Base-by-base conservation (phyloP, 2,113 vertebrate species). In the Prinia subflava region DNA sequence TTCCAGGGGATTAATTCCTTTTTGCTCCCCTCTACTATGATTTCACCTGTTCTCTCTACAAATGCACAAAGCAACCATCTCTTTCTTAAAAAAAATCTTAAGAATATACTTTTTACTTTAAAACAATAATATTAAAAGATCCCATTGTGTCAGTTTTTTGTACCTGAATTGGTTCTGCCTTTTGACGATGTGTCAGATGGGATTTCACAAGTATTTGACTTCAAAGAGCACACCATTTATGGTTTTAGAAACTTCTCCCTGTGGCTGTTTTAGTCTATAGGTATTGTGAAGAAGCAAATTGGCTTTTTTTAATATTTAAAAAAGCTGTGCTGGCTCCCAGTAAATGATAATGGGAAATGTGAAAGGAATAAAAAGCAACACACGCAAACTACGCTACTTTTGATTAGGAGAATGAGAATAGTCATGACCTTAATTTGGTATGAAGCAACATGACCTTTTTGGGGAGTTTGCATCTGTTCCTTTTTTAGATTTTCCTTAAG, bases 201-300 rank as follows among this genome's bases (percentile, higher is more conserved):
- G 56, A 80, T 94, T 96, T 95, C 67, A 77, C 59, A 95, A 88
- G 59, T 67, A 14, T 35, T 87, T 94, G 63, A 31, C 71, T 94
- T 91, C 35, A 73, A 83, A 73, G 75, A 80, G 16, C 5, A 4
- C 21, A 55, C 31, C n/a, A 37, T 77, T 90, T 92, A 63, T 44
- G 17, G 47, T 13, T 91, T 89, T 76, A 85, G 75, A 80, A 92
- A 77, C 42, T 53, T 62, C n/a, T 90, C 42, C 63, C 49, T 49
- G 20, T 88, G 68, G 33, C 79, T 89, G 30, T 83, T 73, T 42
- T 47, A 83, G 31, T 60, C 23, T 81, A 41, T 79, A 69, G 64
- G 8, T 56, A 60, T 69, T 33, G 31, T 55, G 37, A 63, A 88
- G 41, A 41, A 89, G 41, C 15, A 95, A 15, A 15, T 16, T 68